Conservation (phyloP, 2,888 invertebrate genomes). For the Megamerina dolium region DNA sequence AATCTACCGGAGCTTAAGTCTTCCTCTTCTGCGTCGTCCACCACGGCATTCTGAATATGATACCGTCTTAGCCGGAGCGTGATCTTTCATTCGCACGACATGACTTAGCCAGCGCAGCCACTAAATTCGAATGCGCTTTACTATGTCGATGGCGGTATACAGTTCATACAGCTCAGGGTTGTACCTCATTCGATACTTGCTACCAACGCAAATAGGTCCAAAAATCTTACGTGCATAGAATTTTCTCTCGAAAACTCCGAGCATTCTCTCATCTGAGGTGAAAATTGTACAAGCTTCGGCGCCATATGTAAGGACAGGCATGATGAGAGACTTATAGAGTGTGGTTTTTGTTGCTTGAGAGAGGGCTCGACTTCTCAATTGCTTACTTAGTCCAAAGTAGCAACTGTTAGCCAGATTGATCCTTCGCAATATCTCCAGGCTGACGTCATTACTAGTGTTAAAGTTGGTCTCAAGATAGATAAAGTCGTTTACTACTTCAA, state of each 20-base stretch:
- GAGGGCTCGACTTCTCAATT: not conserved
- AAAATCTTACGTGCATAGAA: not conserved
- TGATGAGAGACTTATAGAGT: not conserved
- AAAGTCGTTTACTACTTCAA: not conserved
- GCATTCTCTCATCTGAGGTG: not conserved
- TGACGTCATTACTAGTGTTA: not conserved
- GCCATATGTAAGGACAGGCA: not conserved
- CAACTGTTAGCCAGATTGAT: not conserved
- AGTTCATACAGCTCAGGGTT: not conserved
- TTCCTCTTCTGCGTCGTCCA: not conserved
- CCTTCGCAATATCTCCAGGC: not conserved
- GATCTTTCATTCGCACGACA: not conserved
- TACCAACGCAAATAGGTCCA: not conserved
- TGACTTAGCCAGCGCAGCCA: not conserved
- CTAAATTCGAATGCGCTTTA: not conserved
- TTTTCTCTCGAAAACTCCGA: not conserved
- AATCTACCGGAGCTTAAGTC: not conserved
- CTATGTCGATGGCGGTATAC: not conserved
- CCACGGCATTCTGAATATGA: not conserved
- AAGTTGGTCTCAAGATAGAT: not conserved
- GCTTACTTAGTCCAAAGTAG: not conserved
- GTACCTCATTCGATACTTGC: not conserved
- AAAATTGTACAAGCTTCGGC: not conserved
- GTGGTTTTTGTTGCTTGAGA: not conserved
- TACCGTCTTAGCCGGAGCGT: not conserved